Base-by-base conservation (phyloP, 2,113 vertebrate genomes). In the Albula glossodonta region DNA sequence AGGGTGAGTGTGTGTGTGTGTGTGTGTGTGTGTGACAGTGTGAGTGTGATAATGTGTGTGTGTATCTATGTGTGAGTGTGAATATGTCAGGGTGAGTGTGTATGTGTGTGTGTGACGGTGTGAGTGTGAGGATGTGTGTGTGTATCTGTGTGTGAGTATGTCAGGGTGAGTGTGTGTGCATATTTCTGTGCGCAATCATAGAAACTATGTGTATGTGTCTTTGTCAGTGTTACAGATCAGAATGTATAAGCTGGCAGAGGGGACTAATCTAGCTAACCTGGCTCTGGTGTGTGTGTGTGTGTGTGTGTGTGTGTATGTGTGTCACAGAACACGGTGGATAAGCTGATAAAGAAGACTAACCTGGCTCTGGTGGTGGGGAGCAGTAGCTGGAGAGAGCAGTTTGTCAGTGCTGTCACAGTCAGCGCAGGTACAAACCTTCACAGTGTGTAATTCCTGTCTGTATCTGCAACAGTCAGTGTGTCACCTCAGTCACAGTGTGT, bases 371-470 rank as follows among this genome's bases (percentile, higher is more conserved):
- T 96, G 86, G 96, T 97, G 90, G 96, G 96, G 66, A 97, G 95
- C 94, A 96, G 96, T 91, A 96, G 96, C 91, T 97, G 96, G 96
- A 93, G 96, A 81, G 96, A 97, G 90, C 96, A 97, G 93, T 97
- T 97, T 95, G 96, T 97, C 84, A 96, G 94, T 0, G 96, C 96
- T 1, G 96, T 97, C 83, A 97, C 96, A 56, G 96, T 97, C 91
- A 97, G 96, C 13, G 96, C 96, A 93, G 96, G 96, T 96, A 22
- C 49, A 49, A 5, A 41, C 31, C 31, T 41, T 41, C 31, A 41
- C 31, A 41, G 31, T 41, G 31, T 41, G 31, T 41, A 41, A 41
- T 41, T 41, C 31, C 74, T 77, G 52, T 78, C 81, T 56, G 53
- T 56, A 0, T 56, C 53, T 2, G 0, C 12, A 6, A 8, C 53